Evolutionary conservation across 2,888 invertebrate species (phyloP), one percentile per base, ranked within the genome.

Genomic region (Epirrhoe alternata): DNA sequence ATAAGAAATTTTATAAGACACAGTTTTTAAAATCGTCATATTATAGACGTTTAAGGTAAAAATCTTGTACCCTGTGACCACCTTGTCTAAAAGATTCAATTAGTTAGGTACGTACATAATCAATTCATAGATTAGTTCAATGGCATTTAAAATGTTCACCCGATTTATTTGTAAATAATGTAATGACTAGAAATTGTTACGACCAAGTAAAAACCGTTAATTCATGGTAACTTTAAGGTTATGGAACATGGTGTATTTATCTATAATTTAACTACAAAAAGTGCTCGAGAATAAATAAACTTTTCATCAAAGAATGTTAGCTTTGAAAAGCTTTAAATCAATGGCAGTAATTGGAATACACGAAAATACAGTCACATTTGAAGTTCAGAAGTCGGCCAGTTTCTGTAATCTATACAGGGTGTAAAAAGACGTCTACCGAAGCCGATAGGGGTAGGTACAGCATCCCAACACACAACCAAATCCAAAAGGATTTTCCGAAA

Each of bases 161-260:
- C 55, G 24, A 49, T 35, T 24, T 38, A 24, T 42, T 82, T 86
- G 82, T 78, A 86, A 87, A 80, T 59, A 85, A 38, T 83, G 80
- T 77, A 81, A 83, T 88, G 90, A 91, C 91, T 91, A 90, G 90
- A 91, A 76, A 83, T 78, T 74, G 77, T 80, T 76, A 75, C 79
- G 79, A 82, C 76, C 75, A 78, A 79, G 74, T 74, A 62, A 53
- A 64, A 78, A 73, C 69, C 66, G 52, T 70, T 76, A 45, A 61
- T 56, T 51, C 2, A 12, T 55, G 55, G 64, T 60, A 65, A 65
- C 60, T 35, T 58, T 24, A 54, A 24, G 24, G 24, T 24, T 24
- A 24, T 24, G 24, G n/a, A 24, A 1, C 24, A 24, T 24, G 3
- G 24, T 24, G 24, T 24, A 24, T 24, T 24, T 24, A 24, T 24